Conservation (phyloP, 2,797 vertebrate genomes). For the Megaceryle alcyon region DNA sequence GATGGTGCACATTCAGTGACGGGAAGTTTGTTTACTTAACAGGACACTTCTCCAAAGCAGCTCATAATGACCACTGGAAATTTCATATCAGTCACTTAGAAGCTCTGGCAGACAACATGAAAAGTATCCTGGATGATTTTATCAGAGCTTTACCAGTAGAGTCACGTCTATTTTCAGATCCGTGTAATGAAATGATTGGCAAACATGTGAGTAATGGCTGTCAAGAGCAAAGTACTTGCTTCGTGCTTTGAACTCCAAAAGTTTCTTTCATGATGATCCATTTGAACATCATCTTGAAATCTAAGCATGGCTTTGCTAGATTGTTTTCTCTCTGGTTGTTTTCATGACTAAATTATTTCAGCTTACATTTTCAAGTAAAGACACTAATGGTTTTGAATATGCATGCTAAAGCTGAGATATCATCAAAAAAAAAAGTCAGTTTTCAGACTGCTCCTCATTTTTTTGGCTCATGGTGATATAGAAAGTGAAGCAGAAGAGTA, state of each 20-base stretch:
- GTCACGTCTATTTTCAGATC: constrained; percentile 13
- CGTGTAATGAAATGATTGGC: not conserved
- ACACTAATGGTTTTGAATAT: not conserved
- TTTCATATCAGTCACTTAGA: not conserved
- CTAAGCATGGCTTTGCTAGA: constrained; percentile 13
- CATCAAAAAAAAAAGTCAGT: not conserved
- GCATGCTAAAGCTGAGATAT: not conserved
- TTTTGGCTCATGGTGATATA: not conserved
- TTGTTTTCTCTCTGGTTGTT: constrained; percentile 12
- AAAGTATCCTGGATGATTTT: not conserved
- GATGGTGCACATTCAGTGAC: rapidly evolving
- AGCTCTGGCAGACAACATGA: not conserved
- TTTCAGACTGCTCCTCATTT: not conserved
- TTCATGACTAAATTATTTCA: not conserved
- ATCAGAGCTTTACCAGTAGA: constrained; percentile 4
- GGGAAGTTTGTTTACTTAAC: not conserved
- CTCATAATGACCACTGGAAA: not conserved
- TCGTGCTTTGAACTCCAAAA: constrained; percentile 27
- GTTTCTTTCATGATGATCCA: constrained; percentile 18
- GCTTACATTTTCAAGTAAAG: not conserved
- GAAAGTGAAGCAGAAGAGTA: not conserved
- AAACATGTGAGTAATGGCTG: not conserved
- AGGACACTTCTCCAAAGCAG: not conserved
- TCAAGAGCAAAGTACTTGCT: constrained; percentile 26
- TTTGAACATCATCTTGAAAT: constrained; percentile 19